Percentiles rank a stretch among this genome's conserved stretches.
Conservation (phyloP, 1,140 invertebrate species). For the Drosophila bocqueti region DNA sequence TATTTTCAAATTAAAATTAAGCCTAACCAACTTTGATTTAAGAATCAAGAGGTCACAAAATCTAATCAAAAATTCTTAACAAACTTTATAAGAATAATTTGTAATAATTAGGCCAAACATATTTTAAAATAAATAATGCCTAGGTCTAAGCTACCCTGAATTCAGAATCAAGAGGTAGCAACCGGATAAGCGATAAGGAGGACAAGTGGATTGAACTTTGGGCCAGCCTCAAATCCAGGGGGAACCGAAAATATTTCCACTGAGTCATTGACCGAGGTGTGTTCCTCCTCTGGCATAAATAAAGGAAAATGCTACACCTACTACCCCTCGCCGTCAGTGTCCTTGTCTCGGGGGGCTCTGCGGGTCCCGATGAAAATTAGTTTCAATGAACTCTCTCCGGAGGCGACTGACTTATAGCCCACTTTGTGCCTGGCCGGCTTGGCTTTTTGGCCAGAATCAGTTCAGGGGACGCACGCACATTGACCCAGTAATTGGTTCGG, state of each 20-base stretch:
- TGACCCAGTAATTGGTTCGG: conserved; percentile 70
- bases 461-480: conserved; percentile 62
- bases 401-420: conserved; percentile 65
- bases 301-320: conserved; percentile 34
- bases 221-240: conserved; percentile 9
- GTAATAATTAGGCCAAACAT: not conserved
- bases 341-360: conserved; percentile 15
- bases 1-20: too few relatives aligned
- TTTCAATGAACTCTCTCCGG: conserved; percentile 50
- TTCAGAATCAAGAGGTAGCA: not conserved
- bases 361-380: conserved; percentile 35
- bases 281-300: conserved; percentile 38
- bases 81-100: too few relatives aligned
- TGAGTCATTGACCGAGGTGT: conserved; percentile 68
- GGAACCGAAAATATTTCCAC: conserved; percentile 37
- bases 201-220: conserved; percentile 18
- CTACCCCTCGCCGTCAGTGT: not conserved
- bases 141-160: not conserved
- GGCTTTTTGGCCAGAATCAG: conserved; percentile 51
- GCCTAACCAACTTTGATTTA: too few relatives aligned
- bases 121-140: not conserved
- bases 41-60: too few relatives aligned
- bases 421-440: conserved; percentile 38
- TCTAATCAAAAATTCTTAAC: too few relatives aligned
- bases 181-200: conserved; percentile 5